These are phyloP conservation scores for Felis catus DNA, from an alignment of 2,113 vertebrate species.

Conservation along the genomic window DNA sequence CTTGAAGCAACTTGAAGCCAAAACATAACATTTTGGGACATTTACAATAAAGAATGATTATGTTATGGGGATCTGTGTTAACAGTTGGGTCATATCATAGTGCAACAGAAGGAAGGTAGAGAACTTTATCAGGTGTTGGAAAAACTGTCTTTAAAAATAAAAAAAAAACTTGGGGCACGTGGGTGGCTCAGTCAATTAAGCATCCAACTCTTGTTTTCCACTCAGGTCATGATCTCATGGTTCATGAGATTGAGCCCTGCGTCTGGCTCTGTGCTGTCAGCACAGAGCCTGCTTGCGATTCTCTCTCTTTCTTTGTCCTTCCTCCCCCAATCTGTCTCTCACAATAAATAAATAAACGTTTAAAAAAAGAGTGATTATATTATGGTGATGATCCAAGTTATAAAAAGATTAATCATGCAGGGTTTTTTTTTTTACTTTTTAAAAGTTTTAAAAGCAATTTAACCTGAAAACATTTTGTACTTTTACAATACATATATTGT, in stretches of 20 bases:
- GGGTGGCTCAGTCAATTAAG: too few relatives aligned
- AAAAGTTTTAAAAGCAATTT: slow-evolving; percentile 26
- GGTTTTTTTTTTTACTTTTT: neutral
- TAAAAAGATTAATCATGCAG: neutral
- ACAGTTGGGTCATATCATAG: slow-evolving; percentile 60
- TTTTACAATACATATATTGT: neutral
- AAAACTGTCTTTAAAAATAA: slow-evolving; percentile 20
- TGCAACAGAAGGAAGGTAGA: slow-evolving; percentile 55
- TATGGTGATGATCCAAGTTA: neutral
- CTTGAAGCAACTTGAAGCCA: slow-evolving; percentile 23
- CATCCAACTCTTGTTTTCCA: too few relatives aligned
- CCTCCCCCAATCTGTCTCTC: too few relatives aligned
- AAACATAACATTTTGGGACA: neutral
- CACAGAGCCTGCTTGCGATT: too few relatives aligned
- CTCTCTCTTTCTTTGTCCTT: too few relatives aligned
- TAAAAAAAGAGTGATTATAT: neutral
- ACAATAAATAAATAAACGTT: too few relatives aligned
- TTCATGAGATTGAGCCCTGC: too few relatives aligned
- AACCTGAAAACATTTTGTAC: neutral
- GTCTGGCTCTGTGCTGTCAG: too few relatives aligned
- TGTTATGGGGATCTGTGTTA: neutral
- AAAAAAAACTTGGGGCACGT: neutral
- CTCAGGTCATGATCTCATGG: too few relatives aligned
- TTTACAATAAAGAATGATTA: slow-evolving; percentile 29
- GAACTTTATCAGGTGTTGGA: neutral